Percentiles rank a stretch among this genome's conserved stretches.
phyloP scores from a whole-genome alignment of 2,113 vertebrate genomes.

The Butastur rufipennis region DNA sequence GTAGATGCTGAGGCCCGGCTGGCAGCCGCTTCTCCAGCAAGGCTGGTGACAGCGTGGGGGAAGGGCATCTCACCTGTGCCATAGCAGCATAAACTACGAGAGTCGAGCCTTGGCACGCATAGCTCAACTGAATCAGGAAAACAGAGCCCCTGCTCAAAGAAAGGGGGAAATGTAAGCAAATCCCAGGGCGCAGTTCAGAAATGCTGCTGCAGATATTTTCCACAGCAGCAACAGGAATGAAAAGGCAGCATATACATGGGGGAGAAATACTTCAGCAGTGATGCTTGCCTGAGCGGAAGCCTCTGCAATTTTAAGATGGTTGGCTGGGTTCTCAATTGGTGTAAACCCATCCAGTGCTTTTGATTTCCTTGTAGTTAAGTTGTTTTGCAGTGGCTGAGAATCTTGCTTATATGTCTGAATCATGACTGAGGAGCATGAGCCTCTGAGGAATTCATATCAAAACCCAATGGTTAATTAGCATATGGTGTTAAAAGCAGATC shows the following conservation, averaged over 20 bases:
- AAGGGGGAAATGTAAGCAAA: not conserved
- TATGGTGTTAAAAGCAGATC: not conserved
- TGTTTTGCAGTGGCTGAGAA: not conserved
- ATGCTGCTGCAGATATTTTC: not conserved
- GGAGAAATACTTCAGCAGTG: not conserved
- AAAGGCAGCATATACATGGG: not conserved
- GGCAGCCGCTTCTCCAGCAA: not conserved
- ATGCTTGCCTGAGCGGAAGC: not conserved
- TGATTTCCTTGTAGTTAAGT: not conserved
- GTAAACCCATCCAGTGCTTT: not conserved
- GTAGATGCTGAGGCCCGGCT: not conserved
- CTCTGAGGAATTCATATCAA: not conserved
- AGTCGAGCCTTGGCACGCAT: rapidly evolving
- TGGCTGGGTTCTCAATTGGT: not conserved
- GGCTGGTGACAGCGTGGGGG: not conserved
- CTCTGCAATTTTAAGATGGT: not conserved
- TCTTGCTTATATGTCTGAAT: not conserved
- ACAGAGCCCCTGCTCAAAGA: not conserved
- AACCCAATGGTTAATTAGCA: not conserved
- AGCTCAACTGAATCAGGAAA: not conserved
- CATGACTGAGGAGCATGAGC: not conserved
- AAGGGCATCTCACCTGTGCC: not conserved
- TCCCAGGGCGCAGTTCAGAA: not conserved
- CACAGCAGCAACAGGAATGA: not conserved
- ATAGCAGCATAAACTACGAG: not conserved